phyloP scores from a whole-genome alignment of 2,797 vertebrate genomes.

The Pipistrellus pipistrellus region DNA sequence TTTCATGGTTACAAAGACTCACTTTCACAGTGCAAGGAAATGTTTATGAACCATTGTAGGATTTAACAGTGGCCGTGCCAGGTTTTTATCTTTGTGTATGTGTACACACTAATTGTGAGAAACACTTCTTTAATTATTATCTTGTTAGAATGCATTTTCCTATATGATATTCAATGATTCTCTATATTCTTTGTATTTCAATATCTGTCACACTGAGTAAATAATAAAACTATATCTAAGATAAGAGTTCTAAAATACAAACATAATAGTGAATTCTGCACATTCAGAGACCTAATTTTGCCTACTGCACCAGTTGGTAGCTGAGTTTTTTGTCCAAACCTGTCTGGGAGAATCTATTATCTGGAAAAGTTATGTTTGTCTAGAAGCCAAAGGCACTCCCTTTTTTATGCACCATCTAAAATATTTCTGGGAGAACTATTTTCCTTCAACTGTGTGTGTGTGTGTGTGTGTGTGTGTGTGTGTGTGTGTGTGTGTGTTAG shows the following conservation, averaged over 20 bases:
- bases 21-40: not conserved
- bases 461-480: not conserved
- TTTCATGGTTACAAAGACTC: not conserved
- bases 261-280: not conserved
- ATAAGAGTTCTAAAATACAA: not conserved
- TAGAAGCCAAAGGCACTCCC: slow-evolving; percentile 58
- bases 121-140: not conserved
- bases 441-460: not conserved
- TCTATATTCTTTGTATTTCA: not conserved
- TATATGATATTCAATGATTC: not conserved
- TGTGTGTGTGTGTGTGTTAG: not conserved
- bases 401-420: not conserved
- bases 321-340: slow-evolving; percentile 54
- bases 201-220: slow-evolving; percentile 13
- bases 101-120: not conserved
- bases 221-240: not conserved
- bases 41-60: not conserved
- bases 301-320: not conserved
- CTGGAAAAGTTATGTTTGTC: slow-evolving; percentile 23
- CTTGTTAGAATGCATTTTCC: not conserved
- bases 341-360: slow-evolving; percentile 35
- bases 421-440: not conserved
- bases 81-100: not conserved
- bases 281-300: not conserved
- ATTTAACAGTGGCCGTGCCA: not conserved